Evolutionary conservation across 2,888 invertebrate genomes (phyloP), one percentile per base, ranked within the genome.

Genomic region (Geophilus truncorum): DNA sequence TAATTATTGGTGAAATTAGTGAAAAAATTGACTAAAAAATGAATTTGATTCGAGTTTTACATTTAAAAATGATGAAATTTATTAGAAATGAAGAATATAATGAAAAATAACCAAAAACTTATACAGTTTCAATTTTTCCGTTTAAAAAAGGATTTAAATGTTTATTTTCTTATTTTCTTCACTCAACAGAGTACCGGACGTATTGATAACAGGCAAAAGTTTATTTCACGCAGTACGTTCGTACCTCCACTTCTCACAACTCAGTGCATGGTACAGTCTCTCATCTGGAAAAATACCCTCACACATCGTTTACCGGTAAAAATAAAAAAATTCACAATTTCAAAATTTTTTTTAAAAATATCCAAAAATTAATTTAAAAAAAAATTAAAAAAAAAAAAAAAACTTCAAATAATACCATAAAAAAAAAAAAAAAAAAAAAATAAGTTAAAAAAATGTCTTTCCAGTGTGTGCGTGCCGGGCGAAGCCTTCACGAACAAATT

Each of bases 191-290:
- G 81, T 83, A 57, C 81, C 84, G 77, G 82, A 85, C 82, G 83
- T 84, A 62, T 82, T 82, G 78, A 83, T 85, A 78, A 82, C 82
- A 57, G 84, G 85, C 40, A 81, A 93, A 85, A 94, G 94, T 87
- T 89, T 98, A 84, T 91, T 96, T 86, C 95, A 95, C 88, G 97
- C 97, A 78, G 93, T 98, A 77, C 91, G 96, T 83, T 97, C 97
- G 6, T 96, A 96, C 88, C 90, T 98, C 82, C 96, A 97, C 89
- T 98, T 98, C 89, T 98, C 97, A 5, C 97, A 98, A 90, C 92
- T 98, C 83, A 94, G 96, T 79, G 96, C 97, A 80, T 98, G 97
- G 97, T 91, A 93, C 85, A 88, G 87, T 81, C 86, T 87, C 78
- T 86, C 87, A 77, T 85, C 86, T 80, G 89, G 89, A 76, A 84